Evolutionary conservation across 2,113 vertebrate genomes (phyloP).

Genomic region (Sakesphorus luctuosus): DNA sequence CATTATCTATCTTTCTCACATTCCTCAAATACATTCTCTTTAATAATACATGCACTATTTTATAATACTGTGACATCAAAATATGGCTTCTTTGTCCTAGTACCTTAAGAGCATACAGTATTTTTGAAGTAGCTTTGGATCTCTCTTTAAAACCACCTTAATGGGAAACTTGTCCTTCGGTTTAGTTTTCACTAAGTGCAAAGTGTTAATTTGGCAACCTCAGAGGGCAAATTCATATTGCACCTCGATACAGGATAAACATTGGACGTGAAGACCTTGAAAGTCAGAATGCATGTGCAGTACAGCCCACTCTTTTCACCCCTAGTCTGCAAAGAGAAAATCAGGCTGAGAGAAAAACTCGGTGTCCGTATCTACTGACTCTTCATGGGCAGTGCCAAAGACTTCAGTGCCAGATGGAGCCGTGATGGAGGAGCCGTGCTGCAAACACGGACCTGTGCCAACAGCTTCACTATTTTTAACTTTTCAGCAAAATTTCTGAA

Average conservation of each 20-base stretch:
- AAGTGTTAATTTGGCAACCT: background rate
- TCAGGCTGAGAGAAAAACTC: background rate
- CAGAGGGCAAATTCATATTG: background rate
- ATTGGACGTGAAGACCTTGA: background rate
- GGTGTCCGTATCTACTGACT: accelerated
- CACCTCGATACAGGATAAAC: background rate
- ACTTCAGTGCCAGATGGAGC: background rate
- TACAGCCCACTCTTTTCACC: background rate
- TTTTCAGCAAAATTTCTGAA: background rate
- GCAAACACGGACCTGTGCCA: background rate
- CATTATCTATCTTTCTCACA: background rate
- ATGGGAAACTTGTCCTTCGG: background rate
- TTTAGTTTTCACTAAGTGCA: background rate
- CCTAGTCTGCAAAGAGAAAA: background rate
- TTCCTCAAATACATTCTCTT: background rate
- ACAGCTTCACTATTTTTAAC: background rate
- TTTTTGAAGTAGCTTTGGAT: background rate
- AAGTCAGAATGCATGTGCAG: accelerated
- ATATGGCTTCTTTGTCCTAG: background rate
- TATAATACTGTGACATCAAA: background rate
- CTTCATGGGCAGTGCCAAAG: background rate
- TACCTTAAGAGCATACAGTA: background rate
- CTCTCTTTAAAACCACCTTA: background rate
- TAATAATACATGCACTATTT: background rate
- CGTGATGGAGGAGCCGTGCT: accelerated